Evolutionary conservation across 2,797 vertebrate species (phyloP), one percentile per base, ranked within the genome.

Genomic region (Ficedula albicollis): DNA sequence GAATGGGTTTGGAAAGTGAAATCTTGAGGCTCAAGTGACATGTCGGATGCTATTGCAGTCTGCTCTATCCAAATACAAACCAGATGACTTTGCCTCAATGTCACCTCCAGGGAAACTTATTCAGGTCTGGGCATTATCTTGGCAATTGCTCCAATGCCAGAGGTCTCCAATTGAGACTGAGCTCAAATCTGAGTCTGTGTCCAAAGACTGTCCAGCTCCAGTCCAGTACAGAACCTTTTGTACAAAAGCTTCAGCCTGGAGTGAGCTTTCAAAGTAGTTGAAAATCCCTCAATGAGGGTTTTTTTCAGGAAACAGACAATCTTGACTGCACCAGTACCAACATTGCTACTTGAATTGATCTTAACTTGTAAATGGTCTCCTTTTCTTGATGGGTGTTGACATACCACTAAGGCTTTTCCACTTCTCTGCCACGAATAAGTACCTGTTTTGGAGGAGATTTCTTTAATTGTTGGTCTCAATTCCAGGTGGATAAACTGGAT

Each of bases 401-500:
- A 96, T 96, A 96, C 95, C 95, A 96, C 95, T 98, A 98, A 98
- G 98, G 98, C 98, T 98, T 98, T 98, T 98, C 98, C 98, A 98
- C 98, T 98, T 97, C 93, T 98, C 98, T 98, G 98, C 98, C 98
- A 97, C 94, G 84, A 89, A 15, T 96, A 96, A 91, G 82, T 96
- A 51, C 36, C 27, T 75, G 18, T 77, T 74, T 17, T 17, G 43
- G 78, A 91, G 41, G 72, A 91, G 73, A 14, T 93, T 49, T 96
- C 41, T 95, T 96, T 97, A 89, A 87, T 43, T 94, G 60, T 95
- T 85, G 78, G n/a, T 91, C 78, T 96, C 74, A 8, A 95, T 98
- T 98, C 58, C 97, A 99, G 99, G 99, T 99, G 92, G 99, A 99
- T 98, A 99, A 99, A 97, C 98, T 99, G 88, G 99, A 99, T 95